A percentile compares a stretch with the other conserved stretches of the same genome.
phyloP scores from a whole-genome alignment of 2,113 vertebrate species.

The Asarcornis scutulata region DNA sequence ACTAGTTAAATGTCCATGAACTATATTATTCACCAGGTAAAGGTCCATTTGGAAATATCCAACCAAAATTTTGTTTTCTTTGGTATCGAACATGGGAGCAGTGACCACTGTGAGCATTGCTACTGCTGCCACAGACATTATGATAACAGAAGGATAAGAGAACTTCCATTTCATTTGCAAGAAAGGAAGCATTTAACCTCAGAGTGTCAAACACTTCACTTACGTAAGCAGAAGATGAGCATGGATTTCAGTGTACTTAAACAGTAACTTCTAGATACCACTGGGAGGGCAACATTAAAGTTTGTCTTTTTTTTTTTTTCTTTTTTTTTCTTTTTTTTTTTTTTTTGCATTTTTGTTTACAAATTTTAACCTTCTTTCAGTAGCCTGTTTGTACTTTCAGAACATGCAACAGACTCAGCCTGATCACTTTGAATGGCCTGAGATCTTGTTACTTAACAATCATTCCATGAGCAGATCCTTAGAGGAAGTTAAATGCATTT shows the following conservation, averaged over 20 bases:
- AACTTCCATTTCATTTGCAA: neutral
- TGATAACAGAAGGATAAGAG: neutral
- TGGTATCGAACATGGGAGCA: neutral
- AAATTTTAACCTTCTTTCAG: neutral
- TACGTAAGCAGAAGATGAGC: neutral
- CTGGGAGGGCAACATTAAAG: neutral
- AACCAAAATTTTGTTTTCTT: neutral
- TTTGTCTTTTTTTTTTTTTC: neutral
- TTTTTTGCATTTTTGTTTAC: neutral
- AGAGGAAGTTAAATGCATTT: neutral
- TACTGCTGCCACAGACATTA: neutral
- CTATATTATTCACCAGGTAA: neutral
- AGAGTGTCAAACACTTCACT: neutral
- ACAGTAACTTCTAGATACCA: neutral
- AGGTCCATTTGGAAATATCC: neutral
- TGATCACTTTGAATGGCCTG: neutral
- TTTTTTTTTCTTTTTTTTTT: too few species aligned
- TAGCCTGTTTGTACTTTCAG: neutral
- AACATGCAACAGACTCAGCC: neutral
- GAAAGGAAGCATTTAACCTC: conserved; percentile 7
- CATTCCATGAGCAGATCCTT: neutral
- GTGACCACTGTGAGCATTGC: neutral
- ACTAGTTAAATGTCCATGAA: neutral
- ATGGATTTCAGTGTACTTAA: neutral
- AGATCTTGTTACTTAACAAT: neutral